These are phyloP conservation scores for Crematogaster levior DNA, from an alignment of 2,888 invertebrate genomes.

Conservation along the genomic window DNA sequence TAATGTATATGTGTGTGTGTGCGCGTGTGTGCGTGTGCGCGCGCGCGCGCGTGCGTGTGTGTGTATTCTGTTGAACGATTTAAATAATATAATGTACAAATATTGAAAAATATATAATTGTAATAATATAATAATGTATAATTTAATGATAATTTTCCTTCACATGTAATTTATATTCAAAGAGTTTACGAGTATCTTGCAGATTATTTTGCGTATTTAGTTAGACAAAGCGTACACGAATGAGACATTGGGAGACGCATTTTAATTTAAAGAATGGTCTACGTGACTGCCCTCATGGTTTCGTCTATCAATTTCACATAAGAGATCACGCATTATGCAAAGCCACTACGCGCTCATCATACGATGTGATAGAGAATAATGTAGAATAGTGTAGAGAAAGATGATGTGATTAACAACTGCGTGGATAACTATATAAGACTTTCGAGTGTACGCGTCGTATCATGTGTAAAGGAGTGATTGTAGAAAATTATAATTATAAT, in stretches of 20 bases:
- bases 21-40: too few species aligned
- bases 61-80: too few species aligned
- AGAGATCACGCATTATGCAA: constrained; percentile 49
- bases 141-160: background rate
- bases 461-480: background rate
- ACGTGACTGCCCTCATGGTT: constrained; percentile 67
- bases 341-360: constrained; percentile 33
- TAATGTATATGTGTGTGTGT: too few species aligned
- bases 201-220: constrained; percentile 19
- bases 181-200: background rate
- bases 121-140: too few species aligned
- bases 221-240: constrained; percentile 39
- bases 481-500: background rate
- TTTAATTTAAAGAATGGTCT: constrained; percentile 58
- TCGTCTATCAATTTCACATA: constrained; percentile 39
- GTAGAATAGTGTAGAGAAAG: constrained; percentile 24
- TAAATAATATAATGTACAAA: background rate
- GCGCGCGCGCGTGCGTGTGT: too few species aligned
- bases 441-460: background rate
- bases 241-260: constrained; percentile 64
- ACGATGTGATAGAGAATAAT: constrained; percentile 16
- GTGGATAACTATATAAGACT: constrained; percentile 5
- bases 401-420: constrained; percentile 42
- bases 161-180: background rate
- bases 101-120: background rate